Conservation (phyloP, 2,888 invertebrate genomes). For the Epirrhoe tristata region DNA sequence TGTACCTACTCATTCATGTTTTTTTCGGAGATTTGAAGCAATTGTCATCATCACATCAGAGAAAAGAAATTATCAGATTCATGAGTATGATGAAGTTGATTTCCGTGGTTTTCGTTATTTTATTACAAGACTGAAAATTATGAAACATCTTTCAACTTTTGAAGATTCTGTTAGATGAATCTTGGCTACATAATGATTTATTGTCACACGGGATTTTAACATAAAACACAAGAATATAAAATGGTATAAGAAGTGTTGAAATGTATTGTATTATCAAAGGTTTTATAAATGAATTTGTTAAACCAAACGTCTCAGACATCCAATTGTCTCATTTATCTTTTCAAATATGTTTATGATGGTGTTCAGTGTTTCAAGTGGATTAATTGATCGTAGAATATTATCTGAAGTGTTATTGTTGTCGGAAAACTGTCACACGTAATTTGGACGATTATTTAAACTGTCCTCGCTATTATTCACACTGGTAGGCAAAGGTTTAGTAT, state of each 20-base stretch:
- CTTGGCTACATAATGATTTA: slow-evolving; percentile 12
- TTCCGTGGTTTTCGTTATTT: not conserved
- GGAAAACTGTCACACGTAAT: not conserved
- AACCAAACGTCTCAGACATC: slow-evolving; percentile 2
- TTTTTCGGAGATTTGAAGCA: not conserved
- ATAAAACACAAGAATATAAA: not conserved
- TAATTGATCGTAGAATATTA: slow-evolving; percentile 2
- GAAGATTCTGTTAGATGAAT: not conserved
- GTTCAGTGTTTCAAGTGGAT: not conserved
- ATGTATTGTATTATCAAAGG: slow-evolving; percentile 13
- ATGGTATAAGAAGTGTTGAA: not conserved
- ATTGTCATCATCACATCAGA: slow-evolving; percentile 22
- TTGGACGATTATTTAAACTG: not conserved
- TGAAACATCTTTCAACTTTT: slow-evolving; percentile 15
- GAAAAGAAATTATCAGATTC: not conserved
- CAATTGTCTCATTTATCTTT: slow-evolving; percentile 17
- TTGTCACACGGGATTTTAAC: not conserved
- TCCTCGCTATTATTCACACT: no score
- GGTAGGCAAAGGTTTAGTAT: no score
- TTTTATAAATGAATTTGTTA: slow-evolving; percentile 1
- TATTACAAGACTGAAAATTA: slow-evolving; percentile 14
- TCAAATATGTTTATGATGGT: not conserved
- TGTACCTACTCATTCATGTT: slow-evolving; percentile 9
- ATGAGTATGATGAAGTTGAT: slow-evolving; percentile 19
- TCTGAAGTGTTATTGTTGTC: not conserved